Base-by-base conservation (phyloP, 2,888 invertebrate species). In the Xanthostigma xanthostigma region DNA sequence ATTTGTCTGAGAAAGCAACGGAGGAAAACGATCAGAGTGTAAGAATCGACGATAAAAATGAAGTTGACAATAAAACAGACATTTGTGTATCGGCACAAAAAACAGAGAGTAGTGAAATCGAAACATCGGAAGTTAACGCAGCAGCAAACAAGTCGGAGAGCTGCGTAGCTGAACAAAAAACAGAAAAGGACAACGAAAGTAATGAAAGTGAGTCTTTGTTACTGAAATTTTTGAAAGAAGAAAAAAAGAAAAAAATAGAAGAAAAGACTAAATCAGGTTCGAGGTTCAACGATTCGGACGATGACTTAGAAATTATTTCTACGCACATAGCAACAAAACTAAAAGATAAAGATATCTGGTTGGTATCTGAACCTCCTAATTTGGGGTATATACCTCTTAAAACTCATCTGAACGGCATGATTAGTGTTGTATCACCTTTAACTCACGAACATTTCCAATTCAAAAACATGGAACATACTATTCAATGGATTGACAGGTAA, bases 401-500 rank as follows among this genome's bases (percentile, higher is more conserved):
- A 34, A 48, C 50, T 40, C n/a, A 43, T 33, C 12, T 43, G 36
- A 46, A 43, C n/a, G 40, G 41, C n/a, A 39, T 34, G 14, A 43
- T 53, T 9, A 37, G 50, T 36, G 42, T 56, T 11, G 3, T 45
- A 13, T 54, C 51, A 46, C 56, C 56, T 1, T 39, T 51, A 17
- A 42, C 42, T 9, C 49, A 49, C 9, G 48, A 40, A 33, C 43
- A 35, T n/a, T 41, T 48, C 10, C 14, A 45, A 10, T 56, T 56
- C 49, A 37, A 17, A 37, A 48, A 3, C 35, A 41, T 13, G 36
- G 43, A 47, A 3, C 35, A 38, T 8, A 55, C 57, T 13, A 45
- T 54, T 5, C 12, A 44, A 33, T 56, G 51, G 49, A 45, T 59
- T 12, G 49, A 55, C 46, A 50, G 45, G 59, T 59, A 55, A 52